These are phyloP conservation scores for Tricholaema leucomelas DNA, from an alignment of 2,113 vertebrate genomes.

Conservation along the genomic window DNA sequence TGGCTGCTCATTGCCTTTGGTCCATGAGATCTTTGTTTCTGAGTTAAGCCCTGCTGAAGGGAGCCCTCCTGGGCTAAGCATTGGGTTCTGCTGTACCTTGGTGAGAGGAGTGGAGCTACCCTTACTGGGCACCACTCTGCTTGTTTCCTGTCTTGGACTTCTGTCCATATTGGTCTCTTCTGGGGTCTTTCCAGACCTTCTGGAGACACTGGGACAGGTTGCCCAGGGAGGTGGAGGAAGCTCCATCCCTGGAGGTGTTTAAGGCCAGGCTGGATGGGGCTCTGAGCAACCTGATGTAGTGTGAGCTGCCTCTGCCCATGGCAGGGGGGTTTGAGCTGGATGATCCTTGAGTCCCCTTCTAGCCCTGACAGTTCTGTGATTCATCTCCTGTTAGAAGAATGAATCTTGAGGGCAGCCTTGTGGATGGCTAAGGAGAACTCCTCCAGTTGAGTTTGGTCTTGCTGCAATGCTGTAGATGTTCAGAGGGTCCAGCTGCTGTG, in stretches of 20 bases:
- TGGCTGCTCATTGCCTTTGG: not conserved
- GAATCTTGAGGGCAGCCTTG: not conserved
- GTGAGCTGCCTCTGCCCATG: no score
- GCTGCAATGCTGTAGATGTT: not conserved
- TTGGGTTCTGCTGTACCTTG: not conserved
- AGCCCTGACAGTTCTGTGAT: no score
- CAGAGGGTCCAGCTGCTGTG: not conserved
- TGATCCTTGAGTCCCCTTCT: no score
- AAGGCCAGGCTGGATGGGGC: no score
- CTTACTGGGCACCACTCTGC: rapidly evolving
- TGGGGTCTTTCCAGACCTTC: not conserved
- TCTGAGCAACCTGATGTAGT: no score
- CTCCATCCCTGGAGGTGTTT: no score
- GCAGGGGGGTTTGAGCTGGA: no score
- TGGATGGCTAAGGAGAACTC: not conserved
- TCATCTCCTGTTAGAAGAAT: not conserved
- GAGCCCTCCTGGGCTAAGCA: not conserved
- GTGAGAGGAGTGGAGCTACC: not conserved
- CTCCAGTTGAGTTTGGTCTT: not conserved
- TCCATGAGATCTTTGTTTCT: not conserved
- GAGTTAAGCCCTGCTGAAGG: not conserved
- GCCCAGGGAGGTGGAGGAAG: no score
- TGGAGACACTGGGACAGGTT: no score
- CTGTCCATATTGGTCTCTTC: rapidly evolving
- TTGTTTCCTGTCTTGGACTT: not conserved